Evolutionary conservation across 2,113 vertebrate species (phyloP), one percentile per base, ranked within the genome.

Genomic region (Pachyramphus minor): DNA sequence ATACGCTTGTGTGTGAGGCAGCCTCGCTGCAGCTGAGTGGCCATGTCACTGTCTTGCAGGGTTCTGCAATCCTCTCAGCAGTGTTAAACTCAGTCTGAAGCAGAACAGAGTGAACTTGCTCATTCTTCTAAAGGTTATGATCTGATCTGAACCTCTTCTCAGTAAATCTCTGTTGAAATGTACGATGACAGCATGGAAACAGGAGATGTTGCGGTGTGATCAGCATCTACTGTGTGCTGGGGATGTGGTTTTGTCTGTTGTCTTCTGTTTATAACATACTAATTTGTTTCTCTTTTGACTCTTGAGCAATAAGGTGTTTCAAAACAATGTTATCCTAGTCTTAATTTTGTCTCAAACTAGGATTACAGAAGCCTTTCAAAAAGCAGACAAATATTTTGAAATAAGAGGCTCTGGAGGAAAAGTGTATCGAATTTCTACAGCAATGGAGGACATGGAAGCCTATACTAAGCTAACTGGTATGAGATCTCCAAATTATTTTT

Each of bases 401-500:
- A 98, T 99, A 67, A 67, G 87, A 89, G 99, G 99, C 35, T 90
- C 97, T 12, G 44, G 15, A 9, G 98, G 98, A 14, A 97, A 91
- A 67, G 77, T 55, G 19, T 99, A 97, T 95, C 96, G 8, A 3
- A 98, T 99, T 67, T 99, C 99, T 60, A 98, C 96, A 73, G 98
- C 99, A n/a, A 98, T 99, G 47, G 98, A 99, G 27, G 98, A 99
- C 96, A 99, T 99, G 99, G 98, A 98, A 97, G 99, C 99, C 60
- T 99, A 99, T 97, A 98, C 98, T 69, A 99, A 99, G 75, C 97
- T 99, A 6, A 99, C 99, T 93, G 99, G 99, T 99, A 85, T 92
- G 98, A 93, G 14, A 6, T 55, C 58, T 85, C 35, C 24, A 24
- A 56, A 25, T 39, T 41, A 10, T 39, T 37, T 56, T 56, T 47